Conservation (phyloP, 2,797 vertebrate genomes). For the Discoglossus pictus region DNA sequence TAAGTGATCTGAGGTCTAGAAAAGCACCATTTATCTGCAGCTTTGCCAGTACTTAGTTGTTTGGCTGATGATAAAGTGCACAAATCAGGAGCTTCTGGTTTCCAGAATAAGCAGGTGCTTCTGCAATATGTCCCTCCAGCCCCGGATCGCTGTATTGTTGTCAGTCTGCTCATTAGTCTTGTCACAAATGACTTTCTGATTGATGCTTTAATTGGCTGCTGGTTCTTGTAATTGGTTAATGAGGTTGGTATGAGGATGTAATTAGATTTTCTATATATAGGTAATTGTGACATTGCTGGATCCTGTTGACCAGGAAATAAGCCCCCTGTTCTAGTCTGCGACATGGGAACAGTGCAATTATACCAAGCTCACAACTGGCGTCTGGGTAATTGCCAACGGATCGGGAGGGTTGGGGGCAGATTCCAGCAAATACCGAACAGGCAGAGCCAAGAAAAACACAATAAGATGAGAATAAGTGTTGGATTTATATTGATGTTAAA, state of each 20-base stretch:
- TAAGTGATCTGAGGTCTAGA: no score
- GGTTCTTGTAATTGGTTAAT: constrained; percentile 44
- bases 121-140: background rate
- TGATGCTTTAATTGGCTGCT: constrained; percentile 49
- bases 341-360: constrained; percentile 21
- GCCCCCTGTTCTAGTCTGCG: constrained; percentile 31
- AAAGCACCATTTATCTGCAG: no score
- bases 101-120: background rate
- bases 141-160: constrained; percentile 31
- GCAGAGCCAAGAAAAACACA: no score
- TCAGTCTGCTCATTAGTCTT: constrained; percentile 42
- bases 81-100: background rate
- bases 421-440: no score
- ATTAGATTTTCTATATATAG: constrained; percentile 48
- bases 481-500: no score
- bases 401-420: no score
- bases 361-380: constrained; percentile 1
- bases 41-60: no score
- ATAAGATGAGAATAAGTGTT: no score
- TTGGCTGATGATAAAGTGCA: no score
- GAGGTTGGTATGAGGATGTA: constrained; percentile 31
- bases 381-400: constrained; percentile 13
- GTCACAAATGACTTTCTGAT: constrained; percentile 46
- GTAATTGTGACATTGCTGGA: constrained; percentile 42
- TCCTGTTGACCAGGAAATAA: constrained; percentile 44